These are phyloP conservation scores for Periphyllus acericola DNA, from an alignment of 2,888 invertebrate genomes.

Conservation along the genomic window DNA sequence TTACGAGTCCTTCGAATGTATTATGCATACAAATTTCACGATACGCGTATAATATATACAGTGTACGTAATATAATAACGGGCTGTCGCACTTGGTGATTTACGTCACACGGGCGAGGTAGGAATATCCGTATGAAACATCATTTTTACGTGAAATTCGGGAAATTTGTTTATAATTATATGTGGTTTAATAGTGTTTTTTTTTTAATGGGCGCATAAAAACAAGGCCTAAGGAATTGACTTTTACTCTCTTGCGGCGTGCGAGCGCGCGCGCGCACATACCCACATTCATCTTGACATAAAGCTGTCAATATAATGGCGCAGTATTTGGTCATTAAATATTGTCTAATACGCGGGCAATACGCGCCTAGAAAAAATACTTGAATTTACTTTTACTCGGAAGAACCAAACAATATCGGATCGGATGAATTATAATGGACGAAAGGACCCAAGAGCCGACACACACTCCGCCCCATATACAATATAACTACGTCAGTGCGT, in stretches of 20 bases:
- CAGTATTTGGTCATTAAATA: neutral
- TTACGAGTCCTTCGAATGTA: neutral
- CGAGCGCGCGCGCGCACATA: neutral
- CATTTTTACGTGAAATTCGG: neutral
- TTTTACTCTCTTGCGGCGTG: too few species aligned
- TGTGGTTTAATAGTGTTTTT: neutral
- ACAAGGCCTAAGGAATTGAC: constrained; percentile 24
- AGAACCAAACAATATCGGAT: neutral
- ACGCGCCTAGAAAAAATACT: neutral
- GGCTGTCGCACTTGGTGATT: constrained; percentile 3
- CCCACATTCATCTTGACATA: constrained; percentile 23
- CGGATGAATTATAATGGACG: neutral
- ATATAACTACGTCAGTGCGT: too few species aligned
- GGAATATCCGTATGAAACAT: neutral
- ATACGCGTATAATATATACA: neutral
- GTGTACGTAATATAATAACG: constrained; percentile 6
- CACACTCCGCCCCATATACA: neutral
- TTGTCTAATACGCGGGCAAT: neutral
- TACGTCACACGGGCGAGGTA: neutral
- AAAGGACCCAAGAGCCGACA: neutral
- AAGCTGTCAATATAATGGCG: constrained; percentile 26
- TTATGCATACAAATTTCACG: neutral
- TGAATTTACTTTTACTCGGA: neutral
- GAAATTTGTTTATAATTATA: constrained; percentile 42
- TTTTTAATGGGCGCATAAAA: constrained; percentile 14